phyloP scores from a whole-genome alignment of 1,140 invertebrate genomes.

The Drosophila sucinea region DNA sequence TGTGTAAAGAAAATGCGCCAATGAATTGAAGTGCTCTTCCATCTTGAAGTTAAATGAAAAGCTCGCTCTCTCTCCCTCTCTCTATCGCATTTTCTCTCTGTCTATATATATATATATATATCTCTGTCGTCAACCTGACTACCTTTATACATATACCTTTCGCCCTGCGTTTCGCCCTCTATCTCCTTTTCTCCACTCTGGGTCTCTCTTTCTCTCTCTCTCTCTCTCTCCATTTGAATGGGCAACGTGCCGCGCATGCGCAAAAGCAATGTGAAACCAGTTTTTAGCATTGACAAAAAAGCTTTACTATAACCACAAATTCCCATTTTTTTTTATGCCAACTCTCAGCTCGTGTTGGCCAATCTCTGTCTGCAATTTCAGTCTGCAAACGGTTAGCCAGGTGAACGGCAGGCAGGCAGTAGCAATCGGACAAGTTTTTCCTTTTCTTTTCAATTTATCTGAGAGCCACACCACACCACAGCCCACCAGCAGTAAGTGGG shows the following conservation, averaged over 20 bases:
- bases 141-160: background rate
- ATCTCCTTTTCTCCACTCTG: constrained; percentile 1
- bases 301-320: constrained; percentile 39
- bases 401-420: constrained; percentile 80
- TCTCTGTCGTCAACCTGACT: constrained; percentile 5
- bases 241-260: constrained; percentile 61
- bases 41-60: constrained; percentile 16
- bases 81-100: background rate
- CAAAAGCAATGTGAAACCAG: constrained; percentile 74
- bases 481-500: constrained; percentile 64
- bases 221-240: constrained; percentile 15
- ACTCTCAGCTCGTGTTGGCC: constrained; percentile 65
- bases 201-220: background rate
- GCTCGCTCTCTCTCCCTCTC: constrained; percentile 7
- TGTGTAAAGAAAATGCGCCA: constrained; percentile 28
- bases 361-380: constrained; percentile 80
- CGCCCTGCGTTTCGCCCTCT: constrained; percentile 9
- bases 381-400: constrained; percentile 81
- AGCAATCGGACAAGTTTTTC: constrained; percentile 16
- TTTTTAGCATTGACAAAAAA: constrained; percentile 52
- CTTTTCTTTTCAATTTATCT: background rate
- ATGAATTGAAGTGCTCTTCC: background rate
- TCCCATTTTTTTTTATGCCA: constrained; percentile 64
- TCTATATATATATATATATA: constrained; percentile 3
- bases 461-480: constrained; percentile 26